These are phyloP conservation scores for Xiphorhynchus erythropygius DNA, from an alignment of 2,797 vertebrate species.

Conservation along the genomic window DNA sequence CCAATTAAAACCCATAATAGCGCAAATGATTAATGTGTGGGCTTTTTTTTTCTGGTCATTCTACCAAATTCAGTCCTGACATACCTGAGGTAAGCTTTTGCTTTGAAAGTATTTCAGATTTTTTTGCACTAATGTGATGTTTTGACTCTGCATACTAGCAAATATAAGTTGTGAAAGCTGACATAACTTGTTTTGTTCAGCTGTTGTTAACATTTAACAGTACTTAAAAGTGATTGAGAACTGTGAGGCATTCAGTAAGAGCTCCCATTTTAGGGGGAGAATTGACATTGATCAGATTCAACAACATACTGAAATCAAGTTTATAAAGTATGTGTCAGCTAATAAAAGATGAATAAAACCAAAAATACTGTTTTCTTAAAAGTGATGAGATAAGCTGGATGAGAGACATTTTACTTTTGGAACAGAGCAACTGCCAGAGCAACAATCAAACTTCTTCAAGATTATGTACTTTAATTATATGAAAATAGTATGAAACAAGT, in stretches of 20 bases:
- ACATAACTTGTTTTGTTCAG: neutral
- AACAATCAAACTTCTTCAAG: neutral
- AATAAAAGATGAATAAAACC: neutral
- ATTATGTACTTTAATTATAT: neutral
- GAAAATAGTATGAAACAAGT: neutral
- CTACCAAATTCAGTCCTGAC: neutral
- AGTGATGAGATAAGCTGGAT: neutral
- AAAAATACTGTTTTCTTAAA: neutral
- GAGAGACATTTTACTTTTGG: neutral
- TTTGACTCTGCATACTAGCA: neutral
- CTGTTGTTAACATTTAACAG: neutral
- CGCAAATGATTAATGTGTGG: neutral
- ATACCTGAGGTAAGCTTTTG: neutral
- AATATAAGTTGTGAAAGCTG: neutral
- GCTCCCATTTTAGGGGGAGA: rapidly evolving
- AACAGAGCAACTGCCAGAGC: neutral
- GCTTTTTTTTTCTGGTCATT: neutral
- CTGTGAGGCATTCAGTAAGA: neutral
- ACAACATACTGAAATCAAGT: neutral
- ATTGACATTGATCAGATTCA: neutral
- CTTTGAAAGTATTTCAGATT: neutral
- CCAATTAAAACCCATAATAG: neutral
- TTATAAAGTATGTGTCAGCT: neutral
- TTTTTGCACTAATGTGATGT: neutral
- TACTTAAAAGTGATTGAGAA: neutral